A percentile compares a stretch with the other conserved stretches of the same genome.
Evolutionary conservation across 2,888 invertebrate species (phyloP).

Genomic region (Leptura quadrifasciata): DNA sequence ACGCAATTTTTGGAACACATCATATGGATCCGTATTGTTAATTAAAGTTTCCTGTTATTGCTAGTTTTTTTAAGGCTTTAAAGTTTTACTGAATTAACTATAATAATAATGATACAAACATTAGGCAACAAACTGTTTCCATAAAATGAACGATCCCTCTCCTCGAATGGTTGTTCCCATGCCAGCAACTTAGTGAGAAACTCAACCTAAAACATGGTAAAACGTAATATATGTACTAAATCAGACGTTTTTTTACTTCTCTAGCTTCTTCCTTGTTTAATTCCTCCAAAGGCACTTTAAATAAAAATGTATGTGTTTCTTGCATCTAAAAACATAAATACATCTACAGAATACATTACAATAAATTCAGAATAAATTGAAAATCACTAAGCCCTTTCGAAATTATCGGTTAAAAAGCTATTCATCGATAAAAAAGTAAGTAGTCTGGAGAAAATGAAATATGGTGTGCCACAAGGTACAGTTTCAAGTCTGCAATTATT

Average conservation of each 20-base stretch:
- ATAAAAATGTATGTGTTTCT: slow-evolving; percentile 36
- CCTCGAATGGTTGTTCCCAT: slow-evolving; percentile 46
- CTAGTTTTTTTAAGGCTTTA: no score
- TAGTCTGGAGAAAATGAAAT: no score
- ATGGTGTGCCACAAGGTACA: no score
- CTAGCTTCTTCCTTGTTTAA: slow-evolving; percentile 43
- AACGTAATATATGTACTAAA: neutral
- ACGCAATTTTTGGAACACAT: no score
- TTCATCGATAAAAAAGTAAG: no score
- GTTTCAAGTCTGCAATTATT: no score
- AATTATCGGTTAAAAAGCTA: no score
- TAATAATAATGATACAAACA: slow-evolving; percentile 43
- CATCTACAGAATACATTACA: no score
- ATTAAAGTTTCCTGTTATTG: no score
- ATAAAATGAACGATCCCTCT: slow-evolving; percentile 33
- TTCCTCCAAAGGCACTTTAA: slow-evolving; percentile 40
- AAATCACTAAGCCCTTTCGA: no score
- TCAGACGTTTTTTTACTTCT: slow-evolving; percentile 39
- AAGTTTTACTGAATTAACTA: neutral
- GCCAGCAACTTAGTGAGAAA: slow-evolving; percentile 41
- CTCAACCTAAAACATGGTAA: slow-evolving; percentile 47
- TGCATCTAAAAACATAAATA: slow-evolving; percentile 37
- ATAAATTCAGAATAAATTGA: no score
- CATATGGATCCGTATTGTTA: no score
- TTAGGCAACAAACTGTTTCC: slow-evolving; percentile 37